Evolutionary conservation across 2,113 vertebrate genomes (phyloP).

Genomic region (Danionella cerebrum): DNA sequence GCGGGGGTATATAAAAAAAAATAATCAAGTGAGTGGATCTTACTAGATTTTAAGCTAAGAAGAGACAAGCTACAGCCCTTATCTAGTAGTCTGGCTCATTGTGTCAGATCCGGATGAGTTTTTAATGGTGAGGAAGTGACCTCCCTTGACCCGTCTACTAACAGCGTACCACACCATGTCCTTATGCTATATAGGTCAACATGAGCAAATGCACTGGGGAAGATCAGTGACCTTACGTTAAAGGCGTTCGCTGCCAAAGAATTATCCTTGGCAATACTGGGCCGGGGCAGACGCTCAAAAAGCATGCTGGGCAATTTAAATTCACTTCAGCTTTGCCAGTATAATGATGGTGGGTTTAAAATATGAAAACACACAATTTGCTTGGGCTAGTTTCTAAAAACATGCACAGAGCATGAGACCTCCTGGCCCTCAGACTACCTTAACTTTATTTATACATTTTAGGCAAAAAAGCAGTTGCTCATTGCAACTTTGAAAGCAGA

Average conservation of each 20-base stretch:
- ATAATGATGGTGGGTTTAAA: slow-evolving; percentile 12
- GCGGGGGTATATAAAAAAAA: too few relatives aligned
- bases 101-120: slow-evolving; percentile 31
- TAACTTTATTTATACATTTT: too few relatives aligned
- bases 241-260: slow-evolving; percentile 47
- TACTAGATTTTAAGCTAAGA: background rate
- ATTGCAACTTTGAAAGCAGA: background rate
- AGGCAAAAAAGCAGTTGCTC: too few relatives aligned
- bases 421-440: too few relatives aligned
- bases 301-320: slow-evolving; percentile 56
- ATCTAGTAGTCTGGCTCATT: slow-evolving; percentile 12
- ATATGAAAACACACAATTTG: slow-evolving; percentile 9
- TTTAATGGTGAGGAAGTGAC: slow-evolving; percentile 54
- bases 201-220: slow-evolving; percentile 39
- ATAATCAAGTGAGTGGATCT: background rate
- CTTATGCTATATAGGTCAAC: slow-evolving; percentile 44
- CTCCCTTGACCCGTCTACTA: slow-evolving; percentile 45
- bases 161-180: slow-evolving; percentile 44
- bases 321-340: slow-evolving; percentile 9
- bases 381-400: background rate
- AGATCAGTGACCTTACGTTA: slow-evolving; percentile 56
- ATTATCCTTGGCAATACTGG: slow-evolving; percentile 47
- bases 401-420: too few relatives aligned
- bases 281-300: slow-evolving; percentile 56
- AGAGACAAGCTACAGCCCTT: background rate